Conservation (phyloP, 2,113 vertebrate species). For the Serinus canaria region DNA sequence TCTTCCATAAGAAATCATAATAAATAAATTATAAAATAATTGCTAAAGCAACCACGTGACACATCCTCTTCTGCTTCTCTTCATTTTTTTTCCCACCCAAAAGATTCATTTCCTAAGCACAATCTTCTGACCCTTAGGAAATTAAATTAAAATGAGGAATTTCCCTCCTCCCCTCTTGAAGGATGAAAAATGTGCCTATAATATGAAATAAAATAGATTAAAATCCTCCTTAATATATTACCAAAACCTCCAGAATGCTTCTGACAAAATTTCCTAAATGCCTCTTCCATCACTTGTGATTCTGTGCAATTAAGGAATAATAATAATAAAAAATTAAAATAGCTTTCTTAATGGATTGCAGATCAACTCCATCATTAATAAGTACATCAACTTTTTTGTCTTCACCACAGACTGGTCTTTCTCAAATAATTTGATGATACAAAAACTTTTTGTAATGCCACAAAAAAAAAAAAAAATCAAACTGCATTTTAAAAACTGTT, state of each 20-base stretch:
- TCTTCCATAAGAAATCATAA: neutral
- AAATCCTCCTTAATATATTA: neutral
- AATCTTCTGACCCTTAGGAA: conserved; percentile 21
- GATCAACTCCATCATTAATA: conserved; percentile 21
- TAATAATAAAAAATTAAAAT: neutral
- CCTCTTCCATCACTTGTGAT: neutral
- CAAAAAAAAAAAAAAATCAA: neutral
- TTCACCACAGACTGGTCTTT: conserved; percentile 23
- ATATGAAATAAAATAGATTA: neutral
- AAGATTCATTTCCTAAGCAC: neutral
- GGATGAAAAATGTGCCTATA: neutral
- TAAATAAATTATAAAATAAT: conserved; percentile 19
- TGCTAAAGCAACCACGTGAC: neutral
- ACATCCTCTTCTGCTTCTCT: neutral
- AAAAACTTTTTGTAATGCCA: neutral
- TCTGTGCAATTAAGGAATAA: neutral
- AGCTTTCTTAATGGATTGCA: neutral
- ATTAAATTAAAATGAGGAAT: conserved; percentile 24
- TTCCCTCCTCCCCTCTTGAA: neutral
- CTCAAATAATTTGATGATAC: conserved; percentile 10
- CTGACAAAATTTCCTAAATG: neutral
- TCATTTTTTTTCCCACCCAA: neutral
- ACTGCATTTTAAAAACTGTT: neutral
- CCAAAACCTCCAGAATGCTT: conserved; percentile 5
- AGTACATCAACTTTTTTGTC: conserved; percentile 7